Conservation (phyloP, 2,113 vertebrate species). For the Phalacrocorax carbo region DNA sequence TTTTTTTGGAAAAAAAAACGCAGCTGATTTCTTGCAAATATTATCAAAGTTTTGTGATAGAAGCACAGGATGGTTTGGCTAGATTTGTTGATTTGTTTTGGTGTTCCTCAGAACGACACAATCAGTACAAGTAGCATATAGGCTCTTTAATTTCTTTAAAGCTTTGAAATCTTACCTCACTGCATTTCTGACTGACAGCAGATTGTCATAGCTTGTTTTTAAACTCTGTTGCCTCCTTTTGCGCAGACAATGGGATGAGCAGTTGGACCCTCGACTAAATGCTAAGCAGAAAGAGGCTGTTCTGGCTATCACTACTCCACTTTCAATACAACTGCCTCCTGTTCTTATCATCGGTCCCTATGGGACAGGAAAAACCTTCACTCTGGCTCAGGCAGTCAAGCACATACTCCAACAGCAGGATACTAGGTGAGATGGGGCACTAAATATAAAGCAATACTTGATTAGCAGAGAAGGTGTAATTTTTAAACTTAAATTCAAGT, state of each 20-base stretch:
- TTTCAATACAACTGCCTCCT: slow-evolving; percentile 89
- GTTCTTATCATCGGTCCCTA: slow-evolving; percentile 98
- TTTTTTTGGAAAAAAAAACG: not conserved
- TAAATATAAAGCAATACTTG: not conserved
- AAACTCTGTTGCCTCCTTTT: slow-evolving; percentile 3
- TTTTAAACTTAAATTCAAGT: not conserved
- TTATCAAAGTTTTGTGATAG: not conserved
- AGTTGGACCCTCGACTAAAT: slow-evolving; percentile 96
- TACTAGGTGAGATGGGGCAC: slow-evolving; percentile 81
- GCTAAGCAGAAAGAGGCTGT: slow-evolving; percentile 99
- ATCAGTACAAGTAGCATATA: not conserved
- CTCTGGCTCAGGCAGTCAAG: slow-evolving; percentile 97
- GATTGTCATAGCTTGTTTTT: not conserved
- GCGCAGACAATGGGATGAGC: slow-evolving; percentile 95
- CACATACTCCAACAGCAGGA: slow-evolving; percentile 95
- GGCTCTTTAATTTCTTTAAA: not conserved
- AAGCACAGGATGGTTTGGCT: not conserved
- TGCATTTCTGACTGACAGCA: not conserved
- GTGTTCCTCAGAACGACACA: not conserved
- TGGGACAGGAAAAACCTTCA: slow-evolving; percentile 98
- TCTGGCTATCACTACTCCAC: slow-evolving; percentile 94
- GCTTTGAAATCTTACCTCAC: not conserved
- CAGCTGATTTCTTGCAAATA: not conserved
- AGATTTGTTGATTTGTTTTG: not conserved
- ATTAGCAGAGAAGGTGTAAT: not conserved